These are phyloP conservation scores for Nomada ferruginata DNA, from an alignment of 2,888 invertebrate species.

Conservation along the genomic window DNA sequence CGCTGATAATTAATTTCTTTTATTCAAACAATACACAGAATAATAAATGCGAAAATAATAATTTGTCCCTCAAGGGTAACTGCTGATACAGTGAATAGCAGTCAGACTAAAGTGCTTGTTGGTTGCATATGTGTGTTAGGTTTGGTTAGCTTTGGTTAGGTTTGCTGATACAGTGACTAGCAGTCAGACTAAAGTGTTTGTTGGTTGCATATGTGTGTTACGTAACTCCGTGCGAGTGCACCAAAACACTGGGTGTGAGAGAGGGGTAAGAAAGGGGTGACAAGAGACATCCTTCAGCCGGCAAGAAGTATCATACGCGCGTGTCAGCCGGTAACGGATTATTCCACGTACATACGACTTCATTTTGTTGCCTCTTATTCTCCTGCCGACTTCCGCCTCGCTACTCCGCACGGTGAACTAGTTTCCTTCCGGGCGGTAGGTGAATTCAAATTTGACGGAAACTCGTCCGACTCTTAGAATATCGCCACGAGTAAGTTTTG, in stretches of 20 bases:
- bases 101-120: neutral
- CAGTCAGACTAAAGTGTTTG: neutral
- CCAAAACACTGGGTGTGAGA: neutral
- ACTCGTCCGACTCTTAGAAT: constrained; percentile 26
- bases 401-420: constrained; percentile 31
- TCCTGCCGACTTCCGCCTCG: constrained; percentile 6
- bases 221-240: neutral
- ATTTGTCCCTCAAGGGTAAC: too few relatives aligned
- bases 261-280: neutral
- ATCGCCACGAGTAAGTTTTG: constrained; percentile 31
- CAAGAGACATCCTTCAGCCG: constrained; percentile 21
- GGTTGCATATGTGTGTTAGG: neutral
- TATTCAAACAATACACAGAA: too few relatives aligned
- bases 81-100: too few relatives aligned
- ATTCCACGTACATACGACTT: constrained; percentile 67
- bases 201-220: neutral
- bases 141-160: too few relatives aligned
- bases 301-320: constrained; percentile 64
- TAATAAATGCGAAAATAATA: too few relatives aligned
- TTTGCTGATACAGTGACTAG: too few relatives aligned
- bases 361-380: constrained; percentile 58
- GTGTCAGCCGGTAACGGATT: constrained; percentile 59
- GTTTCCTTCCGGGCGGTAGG: constrained; percentile 30
- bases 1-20: too few relatives aligned
- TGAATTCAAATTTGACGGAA: constrained; percentile 54